Conservation (phyloP, 2,797 vertebrate genomes). For the Peromyscus eremicus region DNA sequence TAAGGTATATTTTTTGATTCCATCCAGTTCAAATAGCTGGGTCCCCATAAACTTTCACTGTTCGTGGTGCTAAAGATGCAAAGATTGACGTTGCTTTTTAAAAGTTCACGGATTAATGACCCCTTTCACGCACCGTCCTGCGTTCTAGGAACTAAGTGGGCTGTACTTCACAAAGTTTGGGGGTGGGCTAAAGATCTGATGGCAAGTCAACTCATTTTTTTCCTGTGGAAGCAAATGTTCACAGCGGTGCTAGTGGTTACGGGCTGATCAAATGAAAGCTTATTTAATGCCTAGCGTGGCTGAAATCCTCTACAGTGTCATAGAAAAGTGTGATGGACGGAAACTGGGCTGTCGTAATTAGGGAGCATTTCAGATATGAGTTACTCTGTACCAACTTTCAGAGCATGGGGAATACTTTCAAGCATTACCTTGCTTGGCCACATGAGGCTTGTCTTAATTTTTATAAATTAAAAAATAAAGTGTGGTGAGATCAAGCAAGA, state of each 20-base stretch:
- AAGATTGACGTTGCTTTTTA: background rate
- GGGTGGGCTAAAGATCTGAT: background rate
- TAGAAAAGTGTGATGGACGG: background rate
- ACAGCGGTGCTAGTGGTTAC: background rate
- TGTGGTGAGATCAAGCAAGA: background rate
- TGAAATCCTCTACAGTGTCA: background rate
- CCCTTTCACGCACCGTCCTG: background rate
- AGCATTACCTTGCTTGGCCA: slow-evolving; percentile 40
- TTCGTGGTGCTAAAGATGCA: background rate
- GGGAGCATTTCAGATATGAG: background rate
- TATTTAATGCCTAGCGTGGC: background rate
- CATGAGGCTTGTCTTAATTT: background rate
- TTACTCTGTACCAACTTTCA: background rate
- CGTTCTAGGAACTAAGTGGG: background rate
- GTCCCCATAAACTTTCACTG: background rate
- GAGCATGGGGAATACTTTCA: slow-evolving; percentile 12
- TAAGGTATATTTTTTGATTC: background rate
- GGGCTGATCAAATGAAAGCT: background rate
- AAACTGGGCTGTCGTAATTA: background rate
- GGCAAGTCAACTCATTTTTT: slow-evolving; percentile 15
- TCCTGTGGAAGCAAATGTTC: background rate
- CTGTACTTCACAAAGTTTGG: background rate
- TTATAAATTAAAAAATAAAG: background rate
- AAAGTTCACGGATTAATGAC: background rate
- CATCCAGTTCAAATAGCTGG: background rate